Evolutionary conservation across 2,113 vertebrate genomes (phyloP).

Genomic region (Globicephala melas): DNA sequence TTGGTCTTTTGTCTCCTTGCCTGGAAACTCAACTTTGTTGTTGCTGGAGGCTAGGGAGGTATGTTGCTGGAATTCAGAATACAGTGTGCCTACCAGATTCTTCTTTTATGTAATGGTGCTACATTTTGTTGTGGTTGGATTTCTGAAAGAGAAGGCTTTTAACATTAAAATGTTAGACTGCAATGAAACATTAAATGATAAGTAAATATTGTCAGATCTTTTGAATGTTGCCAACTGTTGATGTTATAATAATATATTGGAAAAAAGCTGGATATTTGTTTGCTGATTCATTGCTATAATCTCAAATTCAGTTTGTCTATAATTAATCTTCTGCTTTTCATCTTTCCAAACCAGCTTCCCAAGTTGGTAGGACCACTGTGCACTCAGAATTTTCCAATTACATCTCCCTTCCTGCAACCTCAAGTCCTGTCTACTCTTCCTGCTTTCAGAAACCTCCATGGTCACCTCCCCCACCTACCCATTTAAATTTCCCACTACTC

Average conservation of each 20-base stretch:
- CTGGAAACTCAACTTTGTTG: neutral
- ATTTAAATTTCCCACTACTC: neutral
- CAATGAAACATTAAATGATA: neutral
- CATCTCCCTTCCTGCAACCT: neutral
- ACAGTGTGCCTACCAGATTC: neutral
- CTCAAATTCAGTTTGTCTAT: neutral
- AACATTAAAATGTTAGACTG: neutral
- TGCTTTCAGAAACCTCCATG: neutral
- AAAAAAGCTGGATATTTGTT: neutral
- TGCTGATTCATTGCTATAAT: neutral
- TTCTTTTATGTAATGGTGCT: neutral
- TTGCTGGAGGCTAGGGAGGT: neutral
- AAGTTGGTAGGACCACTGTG: neutral
- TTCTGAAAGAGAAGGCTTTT: neutral
- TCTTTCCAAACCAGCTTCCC: neutral
- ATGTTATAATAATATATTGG: neutral
- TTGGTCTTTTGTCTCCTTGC: neutral
- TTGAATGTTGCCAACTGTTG: neutral
- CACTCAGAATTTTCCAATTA: neutral
- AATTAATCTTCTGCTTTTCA: neutral
- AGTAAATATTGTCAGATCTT: neutral
- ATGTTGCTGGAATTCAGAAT: neutral
- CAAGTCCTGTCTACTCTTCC: neutral
- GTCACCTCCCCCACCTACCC: neutral
- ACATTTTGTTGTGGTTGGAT: neutral